phyloP scores from a whole-genome alignment of 2,888 invertebrate species.

The Quadriops clusia region DNA sequence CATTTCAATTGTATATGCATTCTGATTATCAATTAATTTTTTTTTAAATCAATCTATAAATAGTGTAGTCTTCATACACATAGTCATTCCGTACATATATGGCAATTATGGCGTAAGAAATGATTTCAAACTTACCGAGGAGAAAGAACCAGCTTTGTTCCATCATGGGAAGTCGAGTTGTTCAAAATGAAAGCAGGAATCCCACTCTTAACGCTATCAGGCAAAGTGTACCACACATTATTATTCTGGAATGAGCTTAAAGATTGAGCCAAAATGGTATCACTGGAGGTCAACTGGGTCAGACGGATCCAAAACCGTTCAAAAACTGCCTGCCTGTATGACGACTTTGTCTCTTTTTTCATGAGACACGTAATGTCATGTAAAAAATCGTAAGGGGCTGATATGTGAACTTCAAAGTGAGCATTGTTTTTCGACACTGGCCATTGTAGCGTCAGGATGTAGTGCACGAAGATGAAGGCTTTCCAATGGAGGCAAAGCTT shows the following conservation, averaged over 20 bases:
- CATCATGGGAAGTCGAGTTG: constrained; percentile 20
- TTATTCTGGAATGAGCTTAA: constrained; percentile 54
- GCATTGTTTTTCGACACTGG: constrained; percentile 38
- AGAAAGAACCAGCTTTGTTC: constrained; percentile 30
- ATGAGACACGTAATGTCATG: constrained; percentile 58
- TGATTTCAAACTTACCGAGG: no score
- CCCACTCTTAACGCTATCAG: constrained; percentile 57
- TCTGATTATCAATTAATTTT: no score
- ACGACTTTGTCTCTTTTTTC: constrained; percentile 50
- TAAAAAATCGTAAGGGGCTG: constrained; percentile 59
- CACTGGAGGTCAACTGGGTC: constrained; percentile 52
- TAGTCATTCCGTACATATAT: no score
- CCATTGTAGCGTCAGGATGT: constrained; percentile 48
- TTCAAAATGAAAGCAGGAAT: constrained; percentile 51
- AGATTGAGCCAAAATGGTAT: constrained; percentile 52
- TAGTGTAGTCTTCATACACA: no score
- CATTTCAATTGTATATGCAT: no score
- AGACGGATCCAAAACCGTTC: constrained; percentile 53
- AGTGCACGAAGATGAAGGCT: constrained; percentile 57
- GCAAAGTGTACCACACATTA: constrained; percentile 51
- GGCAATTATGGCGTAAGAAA: no score
- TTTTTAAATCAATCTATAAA: no score
- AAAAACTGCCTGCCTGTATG: constrained; percentile 53
- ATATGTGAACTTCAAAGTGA: constrained; percentile 32
- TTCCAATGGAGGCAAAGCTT: constrained; percentile 60